A percentile compares a stretch with the other conserved stretches of the same genome.
These are phyloP conservation scores for Isaurus tuberculatus DNA, from an alignment of 92 coral and sea anemone species.

Conservation along the genomic window DNA sequence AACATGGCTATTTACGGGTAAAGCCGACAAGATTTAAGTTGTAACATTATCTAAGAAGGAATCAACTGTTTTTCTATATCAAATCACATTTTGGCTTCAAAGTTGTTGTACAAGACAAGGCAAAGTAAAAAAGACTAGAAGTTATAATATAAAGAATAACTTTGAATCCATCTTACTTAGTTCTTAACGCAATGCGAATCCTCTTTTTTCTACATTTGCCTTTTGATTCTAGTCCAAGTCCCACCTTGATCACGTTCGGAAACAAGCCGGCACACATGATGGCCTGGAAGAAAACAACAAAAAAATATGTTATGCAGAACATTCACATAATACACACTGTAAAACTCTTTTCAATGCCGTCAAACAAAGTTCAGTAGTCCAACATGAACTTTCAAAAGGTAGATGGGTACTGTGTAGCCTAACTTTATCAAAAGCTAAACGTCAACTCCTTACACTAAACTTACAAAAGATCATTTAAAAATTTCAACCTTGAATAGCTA, in stretches of 20 bases:
- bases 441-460: too few relatives aligned
- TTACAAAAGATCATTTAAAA: too few relatives aligned
- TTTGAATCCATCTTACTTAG: slow-evolving; percentile 56
- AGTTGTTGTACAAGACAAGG: neutral
- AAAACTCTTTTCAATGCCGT: too few relatives aligned
- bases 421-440: too few relatives aligned
- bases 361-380: too few relatives aligned
- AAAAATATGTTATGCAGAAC: neutral
- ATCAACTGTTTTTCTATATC: too few relatives aligned
- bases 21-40: too few relatives aligned
- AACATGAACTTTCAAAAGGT: too few relatives aligned
- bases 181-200: slow-evolving; percentile 67
- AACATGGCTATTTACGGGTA: too few relatives aligned
- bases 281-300: slow-evolving; percentile 55
- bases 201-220: slow-evolving; percentile 81
- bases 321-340: neutral
- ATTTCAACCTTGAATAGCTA: too few relatives aligned
- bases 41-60: too few relatives aligned
- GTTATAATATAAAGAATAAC: neutral
- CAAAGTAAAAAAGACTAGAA: neutral
- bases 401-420: too few relatives aligned
- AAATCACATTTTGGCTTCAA: neutral
- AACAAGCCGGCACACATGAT: slow-evolving; percentile 90
- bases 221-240: slow-evolving; percentile 75
- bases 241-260: slow-evolving; percentile 88